Conservation (phyloP, 2,888 invertebrate species). For the Schizaphis graminum region DNA sequence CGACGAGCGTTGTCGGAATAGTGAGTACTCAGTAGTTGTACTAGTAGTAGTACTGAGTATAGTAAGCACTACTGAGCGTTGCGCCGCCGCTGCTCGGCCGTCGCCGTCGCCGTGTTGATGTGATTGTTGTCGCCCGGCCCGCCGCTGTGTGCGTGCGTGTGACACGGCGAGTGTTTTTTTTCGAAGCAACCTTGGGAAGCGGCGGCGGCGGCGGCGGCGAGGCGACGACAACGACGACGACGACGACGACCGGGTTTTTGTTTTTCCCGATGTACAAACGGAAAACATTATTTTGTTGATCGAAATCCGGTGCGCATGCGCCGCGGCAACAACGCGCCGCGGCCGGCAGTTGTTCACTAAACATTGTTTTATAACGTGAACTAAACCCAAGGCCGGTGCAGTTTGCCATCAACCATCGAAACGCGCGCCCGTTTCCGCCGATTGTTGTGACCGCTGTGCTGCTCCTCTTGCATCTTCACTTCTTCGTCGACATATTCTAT, state of each 20-base stretch:
- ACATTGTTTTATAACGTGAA: conserved; percentile 65
- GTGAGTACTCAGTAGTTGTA: no score
- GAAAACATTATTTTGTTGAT: conserved; percentile 66
- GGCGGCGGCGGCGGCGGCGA: conserved; percentile 22
- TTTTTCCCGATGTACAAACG: conserved; percentile 59
- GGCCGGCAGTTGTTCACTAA: conserved; percentile 64
- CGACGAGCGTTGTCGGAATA: conserved; percentile 16
- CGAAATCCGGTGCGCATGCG: conserved; percentile 63
- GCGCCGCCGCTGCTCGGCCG: conserved; percentile 26
- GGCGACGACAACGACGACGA: conserved; percentile 26
- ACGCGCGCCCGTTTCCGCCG: conserved; percentile 35
- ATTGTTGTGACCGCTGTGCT: background rate
- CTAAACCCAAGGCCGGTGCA: conserved; percentile 63
- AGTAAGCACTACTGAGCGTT: background rate
- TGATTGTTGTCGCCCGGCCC: conserved; percentile 58
- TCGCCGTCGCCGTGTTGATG: conserved; percentile 44
- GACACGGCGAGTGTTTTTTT: conserved; percentile 38
- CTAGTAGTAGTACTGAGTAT: no score
- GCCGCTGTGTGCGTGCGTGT: conserved; percentile 31
- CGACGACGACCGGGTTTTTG: conserved; percentile 56
- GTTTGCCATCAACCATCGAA: conserved; percentile 61
- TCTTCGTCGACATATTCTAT: background rate
- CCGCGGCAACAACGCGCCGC: conserved; percentile 63
- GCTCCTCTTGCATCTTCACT: background rate
- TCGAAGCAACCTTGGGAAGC: conserved; percentile 61